These are phyloP conservation scores for Epicampocera succincta DNA, from an alignment of 2,888 invertebrate species.

Conservation along the genomic window DNA sequence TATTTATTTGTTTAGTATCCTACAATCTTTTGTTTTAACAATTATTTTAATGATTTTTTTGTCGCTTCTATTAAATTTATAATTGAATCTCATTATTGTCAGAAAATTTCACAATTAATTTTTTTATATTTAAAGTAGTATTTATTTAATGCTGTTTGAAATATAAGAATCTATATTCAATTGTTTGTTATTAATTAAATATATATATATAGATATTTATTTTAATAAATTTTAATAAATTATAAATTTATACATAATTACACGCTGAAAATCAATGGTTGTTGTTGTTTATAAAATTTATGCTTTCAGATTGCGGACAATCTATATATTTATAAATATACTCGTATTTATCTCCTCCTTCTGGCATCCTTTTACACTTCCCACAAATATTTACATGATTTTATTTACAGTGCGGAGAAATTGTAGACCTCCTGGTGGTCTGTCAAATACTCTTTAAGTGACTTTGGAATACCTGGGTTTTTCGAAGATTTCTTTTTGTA, in stretches of 20 bases:
- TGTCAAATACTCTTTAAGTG: too few species aligned
- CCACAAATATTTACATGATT: slow-evolving; percentile 13
- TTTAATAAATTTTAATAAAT: slow-evolving; percentile 32
- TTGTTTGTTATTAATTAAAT: slow-evolving; percentile 7
- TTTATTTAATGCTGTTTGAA: slow-evolving; percentile 27
- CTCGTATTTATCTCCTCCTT: not conserved
- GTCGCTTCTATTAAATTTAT: slow-evolving; percentile 71
- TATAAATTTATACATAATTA: slow-evolving; percentile 58
- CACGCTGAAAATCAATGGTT: slow-evolving; percentile 33
- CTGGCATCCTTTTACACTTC: too few species aligned
- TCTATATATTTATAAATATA: slow-evolving; percentile 7
- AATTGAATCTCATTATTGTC: slow-evolving; percentile 81
- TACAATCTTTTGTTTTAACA: slow-evolving; percentile 48
- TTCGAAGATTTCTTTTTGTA: too few species aligned
- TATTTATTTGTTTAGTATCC: slow-evolving; percentile 22
- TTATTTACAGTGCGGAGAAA: slow-evolving; percentile 3
- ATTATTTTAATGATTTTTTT: slow-evolving; percentile 25
- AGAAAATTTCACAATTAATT: slow-evolving; percentile 77
- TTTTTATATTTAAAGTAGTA: slow-evolving; percentile 51
- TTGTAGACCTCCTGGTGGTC: too few species aligned
- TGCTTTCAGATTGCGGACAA: slow-evolving; percentile 23
- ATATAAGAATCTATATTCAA: slow-evolving; percentile 31
- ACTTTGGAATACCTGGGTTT: too few species aligned
- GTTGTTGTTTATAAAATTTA: slow-evolving; percentile 49
- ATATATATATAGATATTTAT: slow-evolving; percentile 21